Evolutionary conservation across 2,113 vertebrate genomes (phyloP), one percentile per base, ranked within the genome.

Genomic region (Esox niger): DNA sequence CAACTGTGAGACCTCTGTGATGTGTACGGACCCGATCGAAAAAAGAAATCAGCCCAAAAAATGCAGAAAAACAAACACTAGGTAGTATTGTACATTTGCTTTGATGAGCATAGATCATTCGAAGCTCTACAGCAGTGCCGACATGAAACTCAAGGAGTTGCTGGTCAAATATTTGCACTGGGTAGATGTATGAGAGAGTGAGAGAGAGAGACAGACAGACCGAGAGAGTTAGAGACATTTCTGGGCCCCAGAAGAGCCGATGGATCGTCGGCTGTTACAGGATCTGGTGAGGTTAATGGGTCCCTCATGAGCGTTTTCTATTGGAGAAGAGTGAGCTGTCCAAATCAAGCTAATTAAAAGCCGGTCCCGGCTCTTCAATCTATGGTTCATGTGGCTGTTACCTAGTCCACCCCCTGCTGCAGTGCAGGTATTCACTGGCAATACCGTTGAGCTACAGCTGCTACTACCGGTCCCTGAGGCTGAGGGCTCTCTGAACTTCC

Each of bases 291-390:
- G 63, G 64, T 59, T 68, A 59, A 26, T 58, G 32, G 20, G 17
- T 76, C 69, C 54, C 59, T 21, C 27, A 29, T 20, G 74, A 60
- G 32, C 54, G 21, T 57, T 62, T 33, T 60, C 74, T 52, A 56
- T 10, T 30, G 30, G 30, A 29, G 32, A 67, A 30, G 57, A 32
- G 47, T 17, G 46, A 58, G 31, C 49, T 66, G 43, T 61, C 31
- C 17, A 25, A 29, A 5, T 35, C 33, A 35, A 11, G 13, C 46
- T 65, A 65, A 65, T 66, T 54, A 66, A 66, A 52, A 10, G n/a
- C 9, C 6, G 21, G 29, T 54, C 17, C 49, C 43, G 52, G 46
- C 15, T 35, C 33, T 1, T 35, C 33, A 7, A 7, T 35, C 9
- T 35, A 35, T 35, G 43, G 43, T 47, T 47, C 13, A 4, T 13